phyloP scores from a whole-genome alignment of 2,888 invertebrate genomes.

The Zaprionus bogoriensis region DNA sequence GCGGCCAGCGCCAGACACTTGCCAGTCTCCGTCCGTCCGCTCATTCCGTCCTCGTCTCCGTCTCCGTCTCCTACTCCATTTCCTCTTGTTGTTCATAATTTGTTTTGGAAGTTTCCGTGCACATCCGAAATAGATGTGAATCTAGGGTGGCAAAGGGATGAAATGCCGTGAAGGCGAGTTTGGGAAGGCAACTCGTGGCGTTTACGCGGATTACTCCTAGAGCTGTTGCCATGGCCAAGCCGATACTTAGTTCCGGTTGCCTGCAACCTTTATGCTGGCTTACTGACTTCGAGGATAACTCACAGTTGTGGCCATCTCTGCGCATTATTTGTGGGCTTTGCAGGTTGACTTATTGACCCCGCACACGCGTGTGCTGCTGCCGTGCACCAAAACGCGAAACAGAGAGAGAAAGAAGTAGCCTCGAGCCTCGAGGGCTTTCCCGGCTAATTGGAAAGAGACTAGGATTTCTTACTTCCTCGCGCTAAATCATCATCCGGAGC shows the following conservation, averaged over 20 bases:
- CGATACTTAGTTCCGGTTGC: conserved; percentile 48
- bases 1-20: conserved; percentile 34
- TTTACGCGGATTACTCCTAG: conserved; percentile 50
- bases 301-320: conserved; percentile 40
- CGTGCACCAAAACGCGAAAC: too few relatives aligned
- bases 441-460: too few relatives aligned
- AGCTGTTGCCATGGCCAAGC: conserved; percentile 53
- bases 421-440: background rate
- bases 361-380: conserved; percentile 15
- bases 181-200: conserved; percentile 3
- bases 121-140: conserved; percentile 13
- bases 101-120: conserved; percentile 64
- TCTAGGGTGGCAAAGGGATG: conserved; percentile 12
- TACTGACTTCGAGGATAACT: conserved; percentile 19
- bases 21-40: conserved; percentile 15
- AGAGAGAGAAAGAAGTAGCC: too few relatives aligned
- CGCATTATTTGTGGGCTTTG: conserved; percentile 52
- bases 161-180: background rate
- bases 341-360: conserved; percentile 60
- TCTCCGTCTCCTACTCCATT: conserved; percentile 8
- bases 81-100: conserved; percentile 69
- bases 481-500: too few relatives aligned
- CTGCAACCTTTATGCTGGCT: conserved; percentile 9
- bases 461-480: too few relatives aligned
- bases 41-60: background rate